These are phyloP conservation scores for Steatornis caripensis DNA, from an alignment of 2,113 vertebrate genomes.

Conservation along the genomic window DNA sequence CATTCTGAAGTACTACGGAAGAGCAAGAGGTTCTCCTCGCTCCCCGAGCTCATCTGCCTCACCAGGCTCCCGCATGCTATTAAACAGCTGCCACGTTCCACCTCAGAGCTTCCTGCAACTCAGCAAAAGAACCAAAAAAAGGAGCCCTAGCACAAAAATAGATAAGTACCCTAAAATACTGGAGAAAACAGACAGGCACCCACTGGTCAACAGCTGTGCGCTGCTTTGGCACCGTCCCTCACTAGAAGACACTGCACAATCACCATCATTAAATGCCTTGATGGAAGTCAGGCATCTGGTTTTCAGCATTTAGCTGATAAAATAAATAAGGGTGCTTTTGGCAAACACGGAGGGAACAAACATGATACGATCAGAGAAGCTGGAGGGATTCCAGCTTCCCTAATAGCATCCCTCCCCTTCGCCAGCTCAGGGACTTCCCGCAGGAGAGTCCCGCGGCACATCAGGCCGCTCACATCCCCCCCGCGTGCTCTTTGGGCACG, in stretches of 20 bases:
- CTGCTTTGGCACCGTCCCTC: background rate
- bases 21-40: background rate
- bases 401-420: background rate
- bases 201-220: constrained; percentile 1
- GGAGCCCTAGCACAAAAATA: background rate
- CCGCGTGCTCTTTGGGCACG: rapidly evolving
- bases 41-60: background rate
- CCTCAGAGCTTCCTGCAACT: constrained; percentile 6
- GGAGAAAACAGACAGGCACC: constrained; percentile 9
- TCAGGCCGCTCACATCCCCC: background rate
- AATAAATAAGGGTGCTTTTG: constrained; percentile 57
- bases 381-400: constrained; percentile 46
- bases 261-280: constrained; percentile 1
- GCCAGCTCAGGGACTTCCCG: background rate
- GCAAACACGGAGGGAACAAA: constrained; percentile 35
- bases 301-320: constrained; percentile 44
- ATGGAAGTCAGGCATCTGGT: constrained; percentile 31
- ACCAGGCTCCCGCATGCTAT: background rate
- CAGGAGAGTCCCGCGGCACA: background rate
- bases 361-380: constrained; percentile 1
- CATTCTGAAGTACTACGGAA: background rate
- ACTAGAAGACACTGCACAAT: background rate
- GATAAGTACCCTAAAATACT: background rate
- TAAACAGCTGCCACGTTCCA: constrained; percentile 14
- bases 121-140: background rate